Evolutionary conservation across 2,797 vertebrate genomes (phyloP).

Genomic region (Aphelocoma californica): DNA sequence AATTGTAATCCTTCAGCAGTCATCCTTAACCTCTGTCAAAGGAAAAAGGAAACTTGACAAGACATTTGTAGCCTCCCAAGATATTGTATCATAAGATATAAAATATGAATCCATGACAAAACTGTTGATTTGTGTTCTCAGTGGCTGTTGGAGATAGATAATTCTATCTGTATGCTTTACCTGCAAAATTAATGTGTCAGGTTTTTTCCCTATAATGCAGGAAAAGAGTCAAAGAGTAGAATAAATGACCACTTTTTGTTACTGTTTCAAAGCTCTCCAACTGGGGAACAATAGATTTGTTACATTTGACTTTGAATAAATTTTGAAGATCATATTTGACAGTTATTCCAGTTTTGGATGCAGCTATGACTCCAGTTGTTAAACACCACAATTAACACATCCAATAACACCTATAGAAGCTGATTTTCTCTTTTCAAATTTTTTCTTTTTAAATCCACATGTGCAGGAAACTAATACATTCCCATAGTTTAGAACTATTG

Average conservation of each 20-base stretch:
- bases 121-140: slow-evolving; percentile 31
- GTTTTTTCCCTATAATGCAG: neutral
- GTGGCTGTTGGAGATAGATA: neutral
- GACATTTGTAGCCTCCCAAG: neutral
- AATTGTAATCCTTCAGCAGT: slow-evolving; percentile 40
- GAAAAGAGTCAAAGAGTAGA: neutral
- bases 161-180: neutral
- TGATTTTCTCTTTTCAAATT: neutral
- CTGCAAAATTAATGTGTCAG: neutral
- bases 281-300: neutral
- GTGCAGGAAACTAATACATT: neutral
- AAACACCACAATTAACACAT: neutral
- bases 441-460: neutral
- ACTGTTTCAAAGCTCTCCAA: slow-evolving; percentile 18
- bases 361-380: neutral
- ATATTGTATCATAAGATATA: neutral
- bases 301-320: slow-evolving; percentile 6
- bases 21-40: slow-evolving; percentile 55
- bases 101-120: slow-evolving; percentile 13
- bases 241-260: slow-evolving; percentile 2
- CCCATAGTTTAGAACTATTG: neutral
- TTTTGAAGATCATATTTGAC: neutral
- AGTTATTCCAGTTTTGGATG: neutral
- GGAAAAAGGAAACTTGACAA: slow-evolving; percentile 36
- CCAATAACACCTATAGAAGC: neutral